A percentile compares a stretch with the other conserved stretches of the same genome.
These are phyloP conservation scores for Scelioninae gen. 2 DNA, from an alignment of 2,888 invertebrate species.

Conservation along the genomic window DNA sequence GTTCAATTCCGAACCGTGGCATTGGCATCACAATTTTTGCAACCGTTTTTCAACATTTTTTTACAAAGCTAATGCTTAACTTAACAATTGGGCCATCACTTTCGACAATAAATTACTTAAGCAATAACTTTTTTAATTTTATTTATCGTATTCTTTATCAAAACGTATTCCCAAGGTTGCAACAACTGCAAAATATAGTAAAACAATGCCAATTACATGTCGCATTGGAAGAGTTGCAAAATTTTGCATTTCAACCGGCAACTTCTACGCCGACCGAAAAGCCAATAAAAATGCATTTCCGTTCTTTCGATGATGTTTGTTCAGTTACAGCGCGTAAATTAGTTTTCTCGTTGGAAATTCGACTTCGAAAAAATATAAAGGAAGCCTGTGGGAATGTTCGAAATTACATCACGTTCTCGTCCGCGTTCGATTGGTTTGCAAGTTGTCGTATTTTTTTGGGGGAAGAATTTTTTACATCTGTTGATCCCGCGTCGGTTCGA, in stretches of 20 bases:
- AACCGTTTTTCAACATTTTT: too few relatives aligned
- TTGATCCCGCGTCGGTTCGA: slow-evolving; percentile 45
- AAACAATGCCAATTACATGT: too few relatives aligned
- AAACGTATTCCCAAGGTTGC: too few relatives aligned
- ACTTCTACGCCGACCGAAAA: slow-evolving; percentile 34
- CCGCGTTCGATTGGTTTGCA: slow-evolving; percentile 58
- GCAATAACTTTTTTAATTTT: too few relatives aligned
- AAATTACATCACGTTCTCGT: slow-evolving; percentile 61
- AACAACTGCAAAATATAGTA: too few relatives aligned
- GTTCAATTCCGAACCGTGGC: too few relatives aligned
- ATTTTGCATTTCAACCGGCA: slow-evolving; percentile 45
- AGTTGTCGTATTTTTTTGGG: slow-evolving; percentile 57
- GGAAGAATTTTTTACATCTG: slow-evolving; percentile 55
- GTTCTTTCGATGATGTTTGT: slow-evolving; percentile 60
- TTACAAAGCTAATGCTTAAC: too few relatives aligned
- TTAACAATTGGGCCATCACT: slow-evolving; percentile 16
- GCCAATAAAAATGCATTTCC: slow-evolving; percentile 58
- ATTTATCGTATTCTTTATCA: too few relatives aligned
- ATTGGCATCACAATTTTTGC: too few relatives aligned
- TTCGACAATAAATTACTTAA: too few relatives aligned
- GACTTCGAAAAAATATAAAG: slow-evolving; percentile 60
- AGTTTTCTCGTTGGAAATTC: slow-evolving; percentile 61
- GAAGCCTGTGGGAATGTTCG: slow-evolving; percentile 60
- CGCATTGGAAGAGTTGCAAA: slow-evolving; percentile 24
- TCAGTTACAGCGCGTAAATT: slow-evolving; percentile 59